These are phyloP conservation scores for Epinephelus malabaricus DNA, from an alignment of 2,797 vertebrate genomes.

Conservation along the genomic window DNA sequence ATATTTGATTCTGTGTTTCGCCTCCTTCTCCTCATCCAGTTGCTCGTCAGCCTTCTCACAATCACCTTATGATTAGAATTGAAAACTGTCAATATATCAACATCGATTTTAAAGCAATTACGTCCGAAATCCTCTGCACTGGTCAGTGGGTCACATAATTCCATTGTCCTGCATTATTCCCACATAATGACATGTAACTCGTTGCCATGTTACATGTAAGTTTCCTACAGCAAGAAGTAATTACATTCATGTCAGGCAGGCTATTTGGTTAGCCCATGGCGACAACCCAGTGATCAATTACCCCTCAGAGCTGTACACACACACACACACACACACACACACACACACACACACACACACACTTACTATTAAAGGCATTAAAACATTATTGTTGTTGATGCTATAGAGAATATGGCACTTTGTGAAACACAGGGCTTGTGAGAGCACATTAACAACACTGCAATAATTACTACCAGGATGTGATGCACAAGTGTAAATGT, in stretches of 20 bases:
- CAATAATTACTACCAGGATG: background rate
- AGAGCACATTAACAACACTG: background rate
- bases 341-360: background rate
- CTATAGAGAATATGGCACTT: conserved; percentile 12
- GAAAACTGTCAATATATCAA: conserved; percentile 4
- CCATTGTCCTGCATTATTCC: conserved; percentile 51
- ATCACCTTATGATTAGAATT: background rate
- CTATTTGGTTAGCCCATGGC: conserved; percentile 27
- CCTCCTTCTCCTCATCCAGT: background rate
- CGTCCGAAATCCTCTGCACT: conserved; percentile 7
- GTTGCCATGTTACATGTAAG: conserved; percentile 38
- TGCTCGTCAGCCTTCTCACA: background rate
- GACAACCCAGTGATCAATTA: conserved; percentile 49
- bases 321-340: too few relatives aligned
- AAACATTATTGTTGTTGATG: conserved; percentile 22
- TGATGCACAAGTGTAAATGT: background rate
- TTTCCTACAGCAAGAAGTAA: conserved; percentile 52
- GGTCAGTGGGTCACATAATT: conserved; percentile 32
- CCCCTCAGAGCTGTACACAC: background rate
- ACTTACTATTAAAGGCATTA: conserved; percentile 22
- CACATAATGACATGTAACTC: conserved; percentile 21
- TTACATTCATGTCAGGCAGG: conserved; percentile 54
- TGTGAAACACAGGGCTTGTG: background rate
- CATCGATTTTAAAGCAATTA: conserved; percentile 28
- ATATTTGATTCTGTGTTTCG: conserved; percentile 29